A percentile compares a stretch with the other conserved stretches of the same genome.
Evolutionary conservation across 2,797 vertebrate species (phyloP).

Genomic region (Cossypha caffra): DNA sequence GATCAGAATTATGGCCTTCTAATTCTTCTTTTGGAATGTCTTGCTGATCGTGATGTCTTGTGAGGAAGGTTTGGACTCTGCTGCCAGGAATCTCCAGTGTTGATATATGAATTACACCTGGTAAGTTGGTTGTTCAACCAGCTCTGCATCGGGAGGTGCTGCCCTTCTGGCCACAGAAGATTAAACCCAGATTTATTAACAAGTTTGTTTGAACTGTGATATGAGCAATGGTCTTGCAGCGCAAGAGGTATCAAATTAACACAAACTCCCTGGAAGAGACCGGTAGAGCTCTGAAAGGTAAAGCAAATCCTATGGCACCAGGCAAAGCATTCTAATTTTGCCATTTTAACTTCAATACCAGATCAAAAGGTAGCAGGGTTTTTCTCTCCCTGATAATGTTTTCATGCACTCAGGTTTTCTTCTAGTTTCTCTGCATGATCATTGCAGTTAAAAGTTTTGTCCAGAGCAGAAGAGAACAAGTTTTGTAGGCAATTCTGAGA

Average conservation of each 20-base stretch:
- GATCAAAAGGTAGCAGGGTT: slow-evolving; percentile 24
- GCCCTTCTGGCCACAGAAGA: not conserved
- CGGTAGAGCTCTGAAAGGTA: not conserved
- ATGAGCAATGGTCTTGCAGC: slow-evolving; percentile 26
- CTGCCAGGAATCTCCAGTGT: not conserved
- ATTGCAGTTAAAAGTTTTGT: slow-evolving; percentile 24
- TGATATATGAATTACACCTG: not conserved
- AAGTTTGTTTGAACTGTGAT: slow-evolving; percentile 6
- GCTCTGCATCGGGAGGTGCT: not conserved
- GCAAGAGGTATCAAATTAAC: slow-evolving; percentile 21
- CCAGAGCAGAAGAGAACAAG: slow-evolving; percentile 31
- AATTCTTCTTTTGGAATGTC: slow-evolving; percentile 43
- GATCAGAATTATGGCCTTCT: slow-evolving; percentile 54
- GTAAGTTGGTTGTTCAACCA: not conserved
- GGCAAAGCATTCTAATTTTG: slow-evolving; percentile 19
- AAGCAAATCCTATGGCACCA: not conserved
- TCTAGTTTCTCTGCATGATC: slow-evolving; percentile 4
- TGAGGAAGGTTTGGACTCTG: slow-evolving; percentile 41
- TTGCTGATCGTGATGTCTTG: not conserved
- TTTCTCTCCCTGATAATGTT: not conserved
- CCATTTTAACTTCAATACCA: not conserved
- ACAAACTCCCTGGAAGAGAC: not conserved
- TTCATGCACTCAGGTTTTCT: slow-evolving; percentile 41
- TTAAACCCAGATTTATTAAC: not conserved
- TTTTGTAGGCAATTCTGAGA: not conserved